Evolutionary conservation across 1,140 invertebrate species (phyloP).

Genomic region (Acyrthosiphon pisum): DNA sequence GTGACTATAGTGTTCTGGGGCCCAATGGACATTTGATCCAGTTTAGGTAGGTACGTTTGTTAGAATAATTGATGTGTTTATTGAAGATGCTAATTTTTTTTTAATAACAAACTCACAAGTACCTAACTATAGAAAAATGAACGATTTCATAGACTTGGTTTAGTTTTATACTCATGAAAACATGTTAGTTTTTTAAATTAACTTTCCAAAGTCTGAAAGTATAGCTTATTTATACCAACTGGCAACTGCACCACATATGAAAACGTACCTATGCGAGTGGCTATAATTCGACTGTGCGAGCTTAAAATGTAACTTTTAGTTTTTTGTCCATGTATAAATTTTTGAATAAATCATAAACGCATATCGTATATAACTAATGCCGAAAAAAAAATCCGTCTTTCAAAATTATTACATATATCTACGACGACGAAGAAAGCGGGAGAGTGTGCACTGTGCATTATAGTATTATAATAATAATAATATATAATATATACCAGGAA

Average conservation of each 20-base stretch:
- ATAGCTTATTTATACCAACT: no score
- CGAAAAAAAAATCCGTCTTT: not conserved
- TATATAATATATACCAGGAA: not conserved
- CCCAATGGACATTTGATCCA: no score
- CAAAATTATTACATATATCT: not conserved
- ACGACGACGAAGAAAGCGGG: not conserved
- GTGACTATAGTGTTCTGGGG: no score
- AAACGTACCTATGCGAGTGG: not conserved
- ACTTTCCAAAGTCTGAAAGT: no score
- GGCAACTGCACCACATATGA: not conserved
- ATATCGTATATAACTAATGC: not conserved
- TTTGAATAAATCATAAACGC: not conserved
- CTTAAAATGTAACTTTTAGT: not conserved
- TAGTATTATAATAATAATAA: not conserved
- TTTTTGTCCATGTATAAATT: not conserved
- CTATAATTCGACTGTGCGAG: not conserved
- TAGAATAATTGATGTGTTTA: no score
- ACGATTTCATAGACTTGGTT: no score
- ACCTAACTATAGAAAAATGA: no score
- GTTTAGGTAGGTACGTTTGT: no score
- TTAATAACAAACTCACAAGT: no score
- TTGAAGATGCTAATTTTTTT: no score
- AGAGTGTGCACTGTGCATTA: not conserved
- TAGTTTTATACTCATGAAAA: no score
- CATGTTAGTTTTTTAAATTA: no score